Conservation (phyloP, 2,888 invertebrate species). For the Cheilosia variabilis region DNA sequence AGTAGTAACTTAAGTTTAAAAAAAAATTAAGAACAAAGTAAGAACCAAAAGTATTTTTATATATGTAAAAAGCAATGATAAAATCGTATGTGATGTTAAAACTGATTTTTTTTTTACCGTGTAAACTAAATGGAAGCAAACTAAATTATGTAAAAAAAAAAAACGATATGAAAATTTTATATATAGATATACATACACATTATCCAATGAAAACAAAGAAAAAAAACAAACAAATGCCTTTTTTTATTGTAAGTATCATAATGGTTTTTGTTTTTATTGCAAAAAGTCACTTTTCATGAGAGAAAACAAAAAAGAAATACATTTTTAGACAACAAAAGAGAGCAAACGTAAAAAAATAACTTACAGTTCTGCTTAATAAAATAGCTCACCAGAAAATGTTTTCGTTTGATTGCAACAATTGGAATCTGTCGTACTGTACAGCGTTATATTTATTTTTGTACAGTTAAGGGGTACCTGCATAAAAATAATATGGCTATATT, state of each 20-base stretch:
- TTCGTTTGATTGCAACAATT: neutral
- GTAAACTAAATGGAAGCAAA: constrained; percentile 67
- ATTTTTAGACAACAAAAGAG: neutral
- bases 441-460: neutral
- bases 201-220: constrained; percentile 43
- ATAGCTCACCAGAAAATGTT: constrained; percentile 1
- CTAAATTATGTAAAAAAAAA: constrained; percentile 61
- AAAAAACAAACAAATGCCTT: constrained; percentile 45
- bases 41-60: constrained; percentile 74
- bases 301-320: neutral
- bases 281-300: constrained; percentile 11
- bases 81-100: constrained; percentile 75
- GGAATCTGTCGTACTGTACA: neutral
- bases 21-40: constrained; percentile 58
- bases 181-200: constrained; percentile 66
- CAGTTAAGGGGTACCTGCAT: too few species aligned
- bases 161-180: constrained; percentile 61
- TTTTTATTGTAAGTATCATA: constrained; percentile 49
- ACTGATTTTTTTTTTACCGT: constrained; percentile 71
- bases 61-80: constrained; percentile 74
- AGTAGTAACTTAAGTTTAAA: constrained; percentile 60
- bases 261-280: constrained; percentile 33
- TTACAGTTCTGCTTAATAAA: constrained; percentile 32
- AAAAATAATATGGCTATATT: too few species aligned
- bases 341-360: neutral